These are phyloP conservation scores for Ceratina australensis DNA, from an alignment of 1,140 invertebrate genomes.

Conservation along the genomic window DNA sequence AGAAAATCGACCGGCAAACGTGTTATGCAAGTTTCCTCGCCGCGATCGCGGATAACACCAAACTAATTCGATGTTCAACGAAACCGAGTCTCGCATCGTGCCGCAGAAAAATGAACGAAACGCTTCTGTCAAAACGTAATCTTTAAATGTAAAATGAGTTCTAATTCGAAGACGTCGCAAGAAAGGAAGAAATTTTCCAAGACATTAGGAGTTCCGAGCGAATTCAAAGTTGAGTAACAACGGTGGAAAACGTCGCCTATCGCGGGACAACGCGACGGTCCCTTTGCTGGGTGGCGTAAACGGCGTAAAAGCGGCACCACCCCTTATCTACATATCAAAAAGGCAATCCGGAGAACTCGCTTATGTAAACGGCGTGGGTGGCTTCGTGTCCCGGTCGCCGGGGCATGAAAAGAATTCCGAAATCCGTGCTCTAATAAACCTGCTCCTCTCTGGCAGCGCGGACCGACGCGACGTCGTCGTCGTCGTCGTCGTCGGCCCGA, in stretches of 20 bases:
- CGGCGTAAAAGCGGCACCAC: slow-evolving; percentile 76
- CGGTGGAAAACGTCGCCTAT: slow-evolving; percentile 22
- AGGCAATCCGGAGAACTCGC: slow-evolving; percentile 80
- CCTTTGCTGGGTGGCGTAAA: slow-evolving; percentile 71
- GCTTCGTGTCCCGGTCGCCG: slow-evolving; percentile 67
- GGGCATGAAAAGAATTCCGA: slow-evolving; percentile 79
- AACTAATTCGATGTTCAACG: no score
- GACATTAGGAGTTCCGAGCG: neutral
- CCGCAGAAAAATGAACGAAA: no score
- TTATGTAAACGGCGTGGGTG: slow-evolving; percentile 79
- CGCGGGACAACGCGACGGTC: slow-evolving; percentile 39
- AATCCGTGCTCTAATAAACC: slow-evolving; percentile 80
- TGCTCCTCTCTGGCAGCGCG: slow-evolving; percentile 73
- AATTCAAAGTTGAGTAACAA: slow-evolving; percentile 14
- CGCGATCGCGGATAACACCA: neutral
- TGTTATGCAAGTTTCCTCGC: neutral
- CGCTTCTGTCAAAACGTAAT: no score
- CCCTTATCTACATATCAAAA: slow-evolving; percentile 81
- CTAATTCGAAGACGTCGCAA: no score
- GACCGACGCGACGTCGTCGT: slow-evolving; percentile 28
- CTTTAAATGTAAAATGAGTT: no score
- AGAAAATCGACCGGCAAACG: slow-evolving; percentile 32
- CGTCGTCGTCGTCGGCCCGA: slow-evolving; percentile 9
- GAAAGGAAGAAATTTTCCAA: neutral
- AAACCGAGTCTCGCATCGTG: neutral